Evolutionary conservation across 2,797 vertebrate species (phyloP).

Genomic region (Notolabrus celidotus): DNA sequence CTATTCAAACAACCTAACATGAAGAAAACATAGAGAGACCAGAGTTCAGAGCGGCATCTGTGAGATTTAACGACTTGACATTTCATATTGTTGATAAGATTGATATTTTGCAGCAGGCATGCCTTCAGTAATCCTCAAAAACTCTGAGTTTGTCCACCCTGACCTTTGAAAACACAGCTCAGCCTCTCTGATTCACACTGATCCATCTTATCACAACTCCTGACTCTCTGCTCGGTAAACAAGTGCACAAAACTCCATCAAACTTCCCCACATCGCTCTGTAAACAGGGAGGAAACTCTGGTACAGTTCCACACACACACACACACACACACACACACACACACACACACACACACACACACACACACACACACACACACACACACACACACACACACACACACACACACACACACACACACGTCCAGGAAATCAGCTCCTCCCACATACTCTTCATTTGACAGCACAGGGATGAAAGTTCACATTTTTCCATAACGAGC

Average conservation of each 20-base stretch:
- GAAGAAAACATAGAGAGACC: background rate
- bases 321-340: constrained; percentile 19
- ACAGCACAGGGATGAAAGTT: constrained; percentile 72
- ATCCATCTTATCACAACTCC: constrained; percentile 22
- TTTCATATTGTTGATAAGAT: constrained; percentile 15
- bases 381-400: constrained; percentile 6
- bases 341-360: constrained; percentile 1
- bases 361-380: constrained; percentile 3
- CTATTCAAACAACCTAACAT: background rate
- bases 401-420: constrained; percentile 21
- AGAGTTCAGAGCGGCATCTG: background rate
- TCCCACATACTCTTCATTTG: constrained; percentile 64
- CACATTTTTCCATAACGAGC: constrained; percentile 75
- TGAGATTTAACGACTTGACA: constrained; percentile 11
- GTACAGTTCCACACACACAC: constrained; percentile 6
- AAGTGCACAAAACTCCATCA: constrained; percentile 33
- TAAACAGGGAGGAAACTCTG: constrained; percentile 54
- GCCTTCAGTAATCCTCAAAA: constrained; percentile 1
- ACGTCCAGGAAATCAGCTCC: constrained; percentile 39
- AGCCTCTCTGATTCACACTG: constrained; percentile 17
- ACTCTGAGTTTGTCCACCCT: constrained; percentile 5
- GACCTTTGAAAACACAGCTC: constrained; percentile 20
- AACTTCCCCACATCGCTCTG: constrained; percentile 17
- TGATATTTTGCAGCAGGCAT: constrained; percentile 10
- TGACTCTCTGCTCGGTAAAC: constrained; percentile 23